phyloP scores from a whole-genome alignment of 2,888 invertebrate species.

The Dynastes maya region DNA sequence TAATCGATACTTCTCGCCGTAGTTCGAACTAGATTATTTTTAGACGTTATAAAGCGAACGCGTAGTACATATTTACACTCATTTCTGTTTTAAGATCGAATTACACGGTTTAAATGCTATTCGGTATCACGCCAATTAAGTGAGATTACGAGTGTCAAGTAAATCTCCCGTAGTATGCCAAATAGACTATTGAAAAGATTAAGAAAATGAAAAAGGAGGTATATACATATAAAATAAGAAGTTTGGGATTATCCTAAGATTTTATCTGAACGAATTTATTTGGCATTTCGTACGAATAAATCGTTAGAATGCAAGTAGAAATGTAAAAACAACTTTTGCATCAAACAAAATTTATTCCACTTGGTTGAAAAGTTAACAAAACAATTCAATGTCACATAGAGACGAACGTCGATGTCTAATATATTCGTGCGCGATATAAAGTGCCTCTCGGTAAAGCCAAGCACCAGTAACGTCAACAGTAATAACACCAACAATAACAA shows the following conservation, averaged over 20 bases:
- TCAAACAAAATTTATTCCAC: too few relatives aligned
- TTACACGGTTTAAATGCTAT: neutral
- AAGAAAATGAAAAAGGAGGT: too few relatives aligned
- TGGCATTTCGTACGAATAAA: too few relatives aligned
- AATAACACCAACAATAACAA: constrained; percentile 32
- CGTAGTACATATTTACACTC: neutral
- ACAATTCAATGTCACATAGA: neutral
- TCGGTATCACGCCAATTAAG: neutral
- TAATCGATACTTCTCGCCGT: neutral
- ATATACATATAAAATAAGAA: too few relatives aligned
- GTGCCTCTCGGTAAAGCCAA: neutral
- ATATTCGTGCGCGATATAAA: neutral
- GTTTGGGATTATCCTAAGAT: too few relatives aligned
- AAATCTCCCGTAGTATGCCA: neutral
- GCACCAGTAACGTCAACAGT: constrained; percentile 18
- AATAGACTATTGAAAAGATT: neutral
- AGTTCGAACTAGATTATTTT: neutral
- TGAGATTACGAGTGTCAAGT: neutral
- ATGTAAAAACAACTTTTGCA: too few relatives aligned
- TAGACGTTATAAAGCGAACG: neutral
- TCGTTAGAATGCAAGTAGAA: too few relatives aligned
- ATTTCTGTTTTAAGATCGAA: neutral
- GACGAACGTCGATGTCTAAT: too few relatives aligned
- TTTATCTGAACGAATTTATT: too few relatives aligned
- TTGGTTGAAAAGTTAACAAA: neutral